Conservation (phyloP, 2,888 invertebrate genomes). For the Dysmachus trigonus region DNA sequence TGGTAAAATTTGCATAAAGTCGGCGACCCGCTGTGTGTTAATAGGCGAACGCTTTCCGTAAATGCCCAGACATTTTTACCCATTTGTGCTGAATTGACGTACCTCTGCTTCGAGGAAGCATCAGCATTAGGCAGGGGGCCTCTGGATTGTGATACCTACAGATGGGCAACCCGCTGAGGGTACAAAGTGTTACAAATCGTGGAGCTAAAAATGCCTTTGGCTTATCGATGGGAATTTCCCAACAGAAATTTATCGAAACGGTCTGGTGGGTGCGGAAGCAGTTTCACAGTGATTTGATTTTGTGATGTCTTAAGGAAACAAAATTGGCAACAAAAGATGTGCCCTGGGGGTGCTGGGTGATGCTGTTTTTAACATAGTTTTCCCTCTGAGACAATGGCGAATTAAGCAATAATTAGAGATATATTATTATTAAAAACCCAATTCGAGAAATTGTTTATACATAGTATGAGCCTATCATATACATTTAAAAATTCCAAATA, state of each 20-base stretch:
- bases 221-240: conserved; percentile 22
- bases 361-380: background rate
- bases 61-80: conserved; percentile 31
- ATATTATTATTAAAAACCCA: background rate
- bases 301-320: background rate
- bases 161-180: conserved; percentile 23
- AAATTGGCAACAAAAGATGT: background rate
- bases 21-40: conserved; percentile 22
- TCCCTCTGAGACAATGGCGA: background rate
- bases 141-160: background rate
- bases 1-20: conserved; percentile 27
- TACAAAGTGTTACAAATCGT: conserved; percentile 38
- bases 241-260: conserved; percentile 17
- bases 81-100: conserved; percentile 2
- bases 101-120: background rate
- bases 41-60: conserved; percentile 16
- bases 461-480: background rate
- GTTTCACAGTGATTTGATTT: background rate
- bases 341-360: background rate
- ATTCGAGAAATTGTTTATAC: background rate
- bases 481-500: background rate
- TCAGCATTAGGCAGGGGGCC: background rate
- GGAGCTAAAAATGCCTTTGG: conserved; percentile 35
- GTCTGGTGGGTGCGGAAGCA: background rate
- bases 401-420: background rate